Conservation (phyloP, 2,797 vertebrate species). For the Chiroxiphia lanceolata region DNA sequence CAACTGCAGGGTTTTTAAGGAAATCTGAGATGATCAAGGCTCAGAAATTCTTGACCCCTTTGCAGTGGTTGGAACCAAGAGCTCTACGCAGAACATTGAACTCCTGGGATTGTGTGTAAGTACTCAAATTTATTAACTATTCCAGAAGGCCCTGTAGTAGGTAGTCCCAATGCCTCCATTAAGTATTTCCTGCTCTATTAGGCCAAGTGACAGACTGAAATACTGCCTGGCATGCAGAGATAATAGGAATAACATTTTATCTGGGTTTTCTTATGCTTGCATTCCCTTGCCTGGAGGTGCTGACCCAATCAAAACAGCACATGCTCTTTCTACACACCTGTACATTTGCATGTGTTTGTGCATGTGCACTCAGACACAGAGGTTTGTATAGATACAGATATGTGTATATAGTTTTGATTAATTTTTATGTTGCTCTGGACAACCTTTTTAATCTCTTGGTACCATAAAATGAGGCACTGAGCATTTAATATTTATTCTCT, state of each 20-base stretch:
- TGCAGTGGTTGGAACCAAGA: background rate
- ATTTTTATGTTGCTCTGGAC: background rate
- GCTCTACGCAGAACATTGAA: fast-evolving
- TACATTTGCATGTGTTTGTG: background rate
- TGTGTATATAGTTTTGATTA: background rate
- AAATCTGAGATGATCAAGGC: background rate
- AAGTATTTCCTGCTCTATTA: background rate
- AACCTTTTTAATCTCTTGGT: background rate
- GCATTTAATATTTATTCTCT: background rate
- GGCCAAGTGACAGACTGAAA: background rate
- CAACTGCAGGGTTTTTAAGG: background rate
- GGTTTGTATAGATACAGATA: background rate
- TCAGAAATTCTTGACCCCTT: background rate
- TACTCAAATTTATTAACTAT: background rate
- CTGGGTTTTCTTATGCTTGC: background rate
- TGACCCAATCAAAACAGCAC: background rate
- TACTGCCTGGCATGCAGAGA: background rate
- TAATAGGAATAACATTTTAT: background rate
- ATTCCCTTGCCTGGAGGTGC: background rate
- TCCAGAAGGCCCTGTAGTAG: background rate
- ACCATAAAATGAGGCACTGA: background rate
- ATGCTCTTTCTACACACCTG: background rate
- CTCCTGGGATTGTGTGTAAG: background rate
- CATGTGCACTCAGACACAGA: background rate
- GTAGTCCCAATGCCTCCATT: background rate